Evolutionary conservation across 2,113 vertebrate species (phyloP), one percentile per base, ranked within the genome.

Genomic region (Microcebus murinus): DNA sequence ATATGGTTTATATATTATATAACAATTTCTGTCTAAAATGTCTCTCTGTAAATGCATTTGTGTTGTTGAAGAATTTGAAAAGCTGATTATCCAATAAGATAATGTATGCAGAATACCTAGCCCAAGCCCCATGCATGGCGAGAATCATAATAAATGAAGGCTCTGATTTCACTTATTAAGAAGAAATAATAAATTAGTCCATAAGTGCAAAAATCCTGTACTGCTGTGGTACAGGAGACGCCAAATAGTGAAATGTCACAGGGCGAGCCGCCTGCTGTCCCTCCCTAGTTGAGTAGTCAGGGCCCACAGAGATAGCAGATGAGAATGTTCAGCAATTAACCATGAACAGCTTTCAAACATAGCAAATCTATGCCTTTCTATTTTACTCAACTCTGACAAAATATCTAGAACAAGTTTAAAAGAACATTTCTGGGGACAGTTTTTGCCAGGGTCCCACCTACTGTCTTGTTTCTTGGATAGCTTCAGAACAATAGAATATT

Each of bases 271-370:
- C n/a, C 36, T 10, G 8, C 29, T 25, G 0, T 7, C 23, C 14
- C 15, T 29, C 20, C 13, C 42, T 14, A 36, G 29, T 4, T 55
- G 68, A 39, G 31, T 7, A 1, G 20, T 52, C 27, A 27, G 92
- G 9, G 17, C 27, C 39, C 8, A 6, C 1, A 17, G 45, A 39
- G 13, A 21, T 67, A 14, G 52, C 8, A 12, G 85, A 17, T n/a
- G 34, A n/a, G 21, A 11, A 52, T 3, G 14, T 2, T 59, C 10
- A 39, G 70, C 65, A 27, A 8, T 1, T 36, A 48, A 12, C 20
- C 39, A 2, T 1, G 11, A 8, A 3, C 20, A 23, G 31, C 48
- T 45, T 79, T 61, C 0, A 9, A 31, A 50, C 71, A 27, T 0
- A n/a, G 87, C 15, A 21, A 68, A 55, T 27, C 20, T 36, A 2